Percentiles rank a stretch among this genome's conserved stretches.
These are phyloP conservation scores for Synchiropus splendidus DNA, from an alignment of 2,113 vertebrate species.

Conservation along the genomic window DNA sequence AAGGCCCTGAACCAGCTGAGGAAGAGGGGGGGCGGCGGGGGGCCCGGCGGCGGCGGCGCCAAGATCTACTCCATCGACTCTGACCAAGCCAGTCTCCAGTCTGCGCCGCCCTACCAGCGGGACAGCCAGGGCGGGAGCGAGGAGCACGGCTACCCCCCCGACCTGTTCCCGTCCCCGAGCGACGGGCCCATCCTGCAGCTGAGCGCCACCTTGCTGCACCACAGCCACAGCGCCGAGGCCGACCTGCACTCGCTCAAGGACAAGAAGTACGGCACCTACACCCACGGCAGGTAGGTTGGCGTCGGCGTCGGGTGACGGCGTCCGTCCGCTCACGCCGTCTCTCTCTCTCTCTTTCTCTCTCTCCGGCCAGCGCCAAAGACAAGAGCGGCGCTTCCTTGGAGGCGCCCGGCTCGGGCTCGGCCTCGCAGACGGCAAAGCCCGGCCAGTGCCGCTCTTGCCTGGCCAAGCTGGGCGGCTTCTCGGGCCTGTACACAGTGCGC, in stretches of 20 bases:
- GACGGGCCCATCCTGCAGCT: conserved; percentile 69
- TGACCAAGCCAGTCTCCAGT: conserved; percentile 78
- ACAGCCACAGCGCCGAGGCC: conserved; percentile 70
- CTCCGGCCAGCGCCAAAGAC: conserved; percentile 42
- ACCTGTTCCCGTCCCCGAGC: conserved; percentile 71
- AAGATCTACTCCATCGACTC: conserved; percentile 92
- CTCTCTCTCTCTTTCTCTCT: no score
- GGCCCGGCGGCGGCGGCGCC: conserved; percentile 28
- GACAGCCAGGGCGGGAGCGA: conserved; percentile 70
- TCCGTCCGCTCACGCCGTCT: no score
- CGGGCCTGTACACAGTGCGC: conserved; percentile 80
- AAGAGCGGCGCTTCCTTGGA: conserved; percentile 58
- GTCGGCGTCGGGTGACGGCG: no score
- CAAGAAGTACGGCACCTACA: conserved; percentile 80
- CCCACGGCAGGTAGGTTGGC: conserved; percentile 64
- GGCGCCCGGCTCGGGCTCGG: conserved; percentile 52
- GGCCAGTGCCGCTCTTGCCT: conserved; percentile 89
- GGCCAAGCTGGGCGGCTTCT: conserved; percentile 81
- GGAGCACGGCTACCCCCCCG: conserved; percentile 68
- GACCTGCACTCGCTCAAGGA: conserved; percentile 79
- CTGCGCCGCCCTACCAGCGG: conserved; percentile 73
- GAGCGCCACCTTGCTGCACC: conserved; percentile 74
- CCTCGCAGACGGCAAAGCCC: conserved; percentile 57
- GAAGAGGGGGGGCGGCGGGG: conserved; percentile 43
- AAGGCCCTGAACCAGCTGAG: conserved; percentile 55